phyloP scores from a whole-genome alignment of 2,797 vertebrate genomes.

The Sebastes iracundus region DNA sequence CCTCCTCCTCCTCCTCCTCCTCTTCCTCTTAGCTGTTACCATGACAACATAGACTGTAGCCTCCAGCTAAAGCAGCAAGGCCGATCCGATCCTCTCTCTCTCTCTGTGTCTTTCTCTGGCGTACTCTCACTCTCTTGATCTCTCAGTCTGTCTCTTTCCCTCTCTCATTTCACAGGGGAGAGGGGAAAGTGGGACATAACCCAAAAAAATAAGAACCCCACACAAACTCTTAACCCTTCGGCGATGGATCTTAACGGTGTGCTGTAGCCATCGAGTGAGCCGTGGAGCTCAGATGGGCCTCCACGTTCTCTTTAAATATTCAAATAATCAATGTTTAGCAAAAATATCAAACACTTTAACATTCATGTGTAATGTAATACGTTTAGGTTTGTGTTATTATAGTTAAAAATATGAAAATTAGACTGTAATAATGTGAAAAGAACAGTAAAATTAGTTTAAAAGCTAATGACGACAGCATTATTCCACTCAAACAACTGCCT shows the following conservation, averaged over 20 bases:
- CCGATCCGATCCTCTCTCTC: constrained; percentile 43
- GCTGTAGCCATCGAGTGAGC: not conserved
- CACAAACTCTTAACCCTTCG: constrained; percentile 38
- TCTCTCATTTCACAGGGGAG: constrained; percentile 42
- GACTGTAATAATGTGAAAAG: not conserved
- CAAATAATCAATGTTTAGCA: not conserved
- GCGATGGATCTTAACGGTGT: constrained; percentile 5
- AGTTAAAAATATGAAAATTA: not conserved
- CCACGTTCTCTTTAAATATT: not conserved
- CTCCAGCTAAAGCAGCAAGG: constrained; percentile 73
- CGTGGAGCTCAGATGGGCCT: not conserved
- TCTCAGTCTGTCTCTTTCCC: constrained; percentile 55
- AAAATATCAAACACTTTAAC: not conserved
- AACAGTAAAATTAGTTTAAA: not conserved
- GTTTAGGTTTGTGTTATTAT: not conserved
- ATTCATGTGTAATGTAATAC: not conserved
- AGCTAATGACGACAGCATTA: not conserved
- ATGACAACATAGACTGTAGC: constrained; percentile 80
- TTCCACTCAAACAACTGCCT: not conserved
- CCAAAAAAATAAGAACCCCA: constrained; percentile 40
- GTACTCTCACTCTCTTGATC: constrained; percentile 46
- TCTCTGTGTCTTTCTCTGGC: constrained; percentile 30
- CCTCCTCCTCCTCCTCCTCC: constrained; percentile 47
- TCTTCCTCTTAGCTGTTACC: constrained; percentile 74
- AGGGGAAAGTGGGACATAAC: constrained; percentile 62